phyloP scores from a whole-genome alignment of 2,888 invertebrate genomes.

The Acanthopleura granulata region DNA sequence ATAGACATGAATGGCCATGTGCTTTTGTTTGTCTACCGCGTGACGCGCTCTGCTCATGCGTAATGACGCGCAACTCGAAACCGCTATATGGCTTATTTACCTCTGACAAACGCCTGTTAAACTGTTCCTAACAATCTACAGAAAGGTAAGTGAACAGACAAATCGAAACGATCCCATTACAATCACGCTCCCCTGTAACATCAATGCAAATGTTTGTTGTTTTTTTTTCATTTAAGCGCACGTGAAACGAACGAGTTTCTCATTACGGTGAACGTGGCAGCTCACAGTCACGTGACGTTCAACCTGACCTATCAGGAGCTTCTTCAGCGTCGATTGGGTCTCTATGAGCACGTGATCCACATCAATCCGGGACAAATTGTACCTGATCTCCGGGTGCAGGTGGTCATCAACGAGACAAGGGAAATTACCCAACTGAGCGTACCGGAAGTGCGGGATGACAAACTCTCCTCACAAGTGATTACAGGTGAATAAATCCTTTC shows the following conservation, averaged over 20 bases:
- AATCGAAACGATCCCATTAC: no score
- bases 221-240: conserved; percentile 26
- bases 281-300: conserved; percentile 76
- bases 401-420: conserved; percentile 76
- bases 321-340: conserved; percentile 75
- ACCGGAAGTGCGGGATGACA: conserved; percentile 74
- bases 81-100: no score
- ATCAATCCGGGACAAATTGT: conserved; percentile 78
- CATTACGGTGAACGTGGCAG: conserved; percentile 78
- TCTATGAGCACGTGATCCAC: conserved; percentile 79
- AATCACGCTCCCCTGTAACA: no score
- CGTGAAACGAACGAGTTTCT: conserved; percentile 81
- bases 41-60: no score
- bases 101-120: no score
- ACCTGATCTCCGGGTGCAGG: conserved; percentile 76
- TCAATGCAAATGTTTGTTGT: neutral
- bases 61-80: no score
- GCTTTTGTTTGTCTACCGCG: no score
- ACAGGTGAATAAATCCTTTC: conserved; percentile 17
- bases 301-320: conserved; percentile 82
- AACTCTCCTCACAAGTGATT: conserved; percentile 21
- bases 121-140: no score
- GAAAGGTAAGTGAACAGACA: no score
- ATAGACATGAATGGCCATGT: no score
- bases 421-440: conserved; percentile 76